Conservation (phyloP, 2,888 invertebrate species). For the Limnephilus rhombicus region DNA sequence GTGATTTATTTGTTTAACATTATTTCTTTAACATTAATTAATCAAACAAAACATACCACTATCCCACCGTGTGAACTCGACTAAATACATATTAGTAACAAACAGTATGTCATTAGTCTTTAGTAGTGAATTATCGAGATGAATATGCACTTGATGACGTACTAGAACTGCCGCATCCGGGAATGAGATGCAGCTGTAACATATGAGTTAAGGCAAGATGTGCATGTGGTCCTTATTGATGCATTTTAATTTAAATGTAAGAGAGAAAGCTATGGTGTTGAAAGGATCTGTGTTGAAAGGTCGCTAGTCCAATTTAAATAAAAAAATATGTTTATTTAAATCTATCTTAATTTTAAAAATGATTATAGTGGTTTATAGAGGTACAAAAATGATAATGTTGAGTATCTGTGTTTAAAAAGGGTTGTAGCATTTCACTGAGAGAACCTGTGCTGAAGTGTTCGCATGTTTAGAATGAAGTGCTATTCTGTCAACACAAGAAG, state of each 20-base stretch:
- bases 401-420: too few relatives aligned
- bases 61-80: background rate
- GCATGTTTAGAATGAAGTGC: too few relatives aligned
- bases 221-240: background rate
- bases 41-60: background rate
- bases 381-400: too few relatives aligned
- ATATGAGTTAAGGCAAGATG: background rate
- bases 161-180: conserved; percentile 16
- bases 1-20: too few relatives aligned
- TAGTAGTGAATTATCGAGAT: background rate
- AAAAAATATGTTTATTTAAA: too few relatives aligned
- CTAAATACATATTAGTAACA: background rate
- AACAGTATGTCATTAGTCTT: background rate
- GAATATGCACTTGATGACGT: conserved; percentile 7
- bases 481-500: too few relatives aligned
- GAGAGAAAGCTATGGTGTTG: background rate
- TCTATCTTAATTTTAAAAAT: too few relatives aligned
- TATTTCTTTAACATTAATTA: background rate
- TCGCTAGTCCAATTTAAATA: too few relatives aligned
- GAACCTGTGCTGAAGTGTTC: too few relatives aligned
- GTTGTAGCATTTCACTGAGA: too few relatives aligned
- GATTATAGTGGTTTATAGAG: too few relatives aligned
- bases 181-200: background rate
- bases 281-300: background rate
- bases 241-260: background rate